Conservation (phyloP, 1,140 invertebrate genomes). For the Doryteuthis pealeii region DNA sequence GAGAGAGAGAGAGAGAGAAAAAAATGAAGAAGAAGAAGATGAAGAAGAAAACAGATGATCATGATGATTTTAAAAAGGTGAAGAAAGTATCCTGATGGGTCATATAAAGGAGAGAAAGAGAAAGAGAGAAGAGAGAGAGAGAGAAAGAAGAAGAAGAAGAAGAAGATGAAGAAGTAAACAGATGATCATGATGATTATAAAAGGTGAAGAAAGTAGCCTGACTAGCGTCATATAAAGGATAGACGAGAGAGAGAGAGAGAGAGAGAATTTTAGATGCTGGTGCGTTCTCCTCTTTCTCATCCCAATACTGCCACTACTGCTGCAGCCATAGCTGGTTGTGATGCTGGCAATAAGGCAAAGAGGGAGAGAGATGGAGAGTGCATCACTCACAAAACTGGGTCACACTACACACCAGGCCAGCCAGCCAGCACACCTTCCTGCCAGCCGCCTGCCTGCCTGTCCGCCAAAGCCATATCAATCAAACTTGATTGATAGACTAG, state of each 20-base stretch:
- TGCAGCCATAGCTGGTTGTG: background rate
- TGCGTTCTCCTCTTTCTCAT: background rate
- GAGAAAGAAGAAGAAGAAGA: background rate
- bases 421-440: background rate
- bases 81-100: too few relatives aligned
- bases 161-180: background rate
- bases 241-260: background rate
- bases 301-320: background rate
- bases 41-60: too few relatives aligned
- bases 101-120: too few relatives aligned
- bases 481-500: background rate
- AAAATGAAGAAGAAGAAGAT: background rate
- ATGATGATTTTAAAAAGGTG: too few relatives aligned
- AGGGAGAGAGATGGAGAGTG: background rate
- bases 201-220: background rate
- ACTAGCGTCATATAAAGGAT: background rate
- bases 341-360: background rate
- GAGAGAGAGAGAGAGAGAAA: too few relatives aligned
- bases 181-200: background rate
- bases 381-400: constrained; percentile 8
- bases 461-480: constrained; percentile 1
- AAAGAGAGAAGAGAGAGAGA: background rate
- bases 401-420: background rate
- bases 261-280: background rate
- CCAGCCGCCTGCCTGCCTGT: background rate